Base-by-base conservation (phyloP, 2,113 vertebrate genomes). In the Indri indri region DNA sequence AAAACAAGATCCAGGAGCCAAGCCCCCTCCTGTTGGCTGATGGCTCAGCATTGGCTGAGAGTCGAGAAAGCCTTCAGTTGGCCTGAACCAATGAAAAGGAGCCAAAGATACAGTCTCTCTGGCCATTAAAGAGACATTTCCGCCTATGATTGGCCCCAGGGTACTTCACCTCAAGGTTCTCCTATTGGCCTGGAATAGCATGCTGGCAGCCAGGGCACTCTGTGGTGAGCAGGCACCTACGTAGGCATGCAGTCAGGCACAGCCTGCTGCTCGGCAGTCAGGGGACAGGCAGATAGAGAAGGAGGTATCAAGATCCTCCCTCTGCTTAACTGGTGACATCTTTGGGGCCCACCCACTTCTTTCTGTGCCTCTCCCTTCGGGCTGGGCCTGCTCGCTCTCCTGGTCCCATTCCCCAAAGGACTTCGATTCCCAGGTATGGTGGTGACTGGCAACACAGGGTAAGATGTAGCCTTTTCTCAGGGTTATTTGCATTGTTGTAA, bases 381-480 rank as follows among this genome's bases (percentile, higher is more conserved):
- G 65, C 91, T 95, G 94, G 83, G 93, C 71, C 52, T 97, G 86
- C 82, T 97, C 1, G 32, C 57, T 96, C n/a, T 96, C 59, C 90
- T 96, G 94, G 90, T 92, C 90, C 90, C 70, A 87, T 90, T 96
- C 73, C 88, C 93, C 86, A 96, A 94, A 97, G 97, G 97, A 98
- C 96, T 98, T 94, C 86, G 34, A 70, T 94, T 95, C 86, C 82
- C 71, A 96, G 93, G 82, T 97, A 77, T 96, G 97, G 93, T 98
- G 96, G 91, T 97, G 96, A 98, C 96, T 97, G 96, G 77, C 96
- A 97, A 95, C 96, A 59, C 77, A 95, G 97, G 96, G 89, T 98
- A 97, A 98, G 96, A 97, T 91, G 96, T 97, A 95, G 94, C 73
- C 61, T 97, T 97, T 98, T 97, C 82, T 97, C 47, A 91, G 81